Percentiles rank a stretch among this genome's conserved stretches.
phyloP scores from a whole-genome alignment of 2,113 vertebrate genomes.

The Oryzias melastigma region DNA sequence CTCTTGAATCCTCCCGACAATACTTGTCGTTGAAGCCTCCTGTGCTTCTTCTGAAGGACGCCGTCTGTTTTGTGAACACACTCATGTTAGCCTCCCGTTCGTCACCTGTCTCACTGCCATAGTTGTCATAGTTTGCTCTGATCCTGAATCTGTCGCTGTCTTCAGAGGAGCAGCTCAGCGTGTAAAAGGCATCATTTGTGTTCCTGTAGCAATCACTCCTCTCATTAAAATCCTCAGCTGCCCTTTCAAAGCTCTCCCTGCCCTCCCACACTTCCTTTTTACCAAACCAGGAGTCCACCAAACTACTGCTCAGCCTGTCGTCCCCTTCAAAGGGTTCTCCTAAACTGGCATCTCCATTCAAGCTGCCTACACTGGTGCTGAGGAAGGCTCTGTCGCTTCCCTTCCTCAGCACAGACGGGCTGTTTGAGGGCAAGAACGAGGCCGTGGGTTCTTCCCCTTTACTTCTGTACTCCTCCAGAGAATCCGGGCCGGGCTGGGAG shows the following conservation, averaged over 20 bases:
- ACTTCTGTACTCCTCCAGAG: slow-evolving; percentile 33
- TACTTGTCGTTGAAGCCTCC: slow-evolving; percentile 35
- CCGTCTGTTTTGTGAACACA: slow-evolving; percentile 21
- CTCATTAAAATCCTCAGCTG: slow-evolving; percentile 23
- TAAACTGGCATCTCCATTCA: slow-evolving; percentile 36
- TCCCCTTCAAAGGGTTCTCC: slow-evolving; percentile 32
- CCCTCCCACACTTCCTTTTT: slow-evolving; percentile 55
- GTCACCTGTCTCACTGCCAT: slow-evolving; percentile 4
- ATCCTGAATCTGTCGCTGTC: slow-evolving; percentile 16
- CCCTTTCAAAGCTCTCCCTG: slow-evolving; percentile 20
- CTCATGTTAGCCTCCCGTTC: slow-evolving; percentile 16
- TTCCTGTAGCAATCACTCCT: slow-evolving; percentile 29
- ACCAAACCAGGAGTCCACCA: slow-evolving; percentile 35
- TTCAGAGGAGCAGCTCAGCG: slow-evolving; percentile 17
- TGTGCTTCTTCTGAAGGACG: slow-evolving; percentile 9
- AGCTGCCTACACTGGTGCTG: slow-evolving; percentile 3
- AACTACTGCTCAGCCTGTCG: slow-evolving; percentile 3
- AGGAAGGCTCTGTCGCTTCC: slow-evolving; percentile 24
- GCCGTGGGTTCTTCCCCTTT: slow-evolving; percentile 17
- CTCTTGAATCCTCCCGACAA: slow-evolving; percentile 30
- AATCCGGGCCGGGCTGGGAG: slow-evolving; percentile 32
- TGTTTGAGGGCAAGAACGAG: slow-evolving; percentile 15
- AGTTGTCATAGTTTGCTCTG: slow-evolving; percentile 31
- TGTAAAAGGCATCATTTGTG: slow-evolving; percentile 35
- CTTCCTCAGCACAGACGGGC: slow-evolving; percentile 4